phyloP scores from a whole-genome alignment of 1,140 invertebrate species.

The Drosophila navojoa region DNA sequence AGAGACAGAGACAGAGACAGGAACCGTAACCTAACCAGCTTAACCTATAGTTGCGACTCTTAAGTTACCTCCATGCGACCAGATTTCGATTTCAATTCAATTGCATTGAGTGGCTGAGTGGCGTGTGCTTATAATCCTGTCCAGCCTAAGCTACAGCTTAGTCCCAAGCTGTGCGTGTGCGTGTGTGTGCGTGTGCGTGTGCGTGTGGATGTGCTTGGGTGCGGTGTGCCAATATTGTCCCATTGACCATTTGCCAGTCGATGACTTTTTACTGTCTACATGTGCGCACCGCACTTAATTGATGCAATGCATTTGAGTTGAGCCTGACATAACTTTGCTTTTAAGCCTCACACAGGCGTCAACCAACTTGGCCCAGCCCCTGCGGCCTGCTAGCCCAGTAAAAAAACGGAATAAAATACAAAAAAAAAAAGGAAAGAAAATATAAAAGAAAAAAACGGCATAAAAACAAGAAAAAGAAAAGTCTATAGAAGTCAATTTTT shows the following conservation, averaged over 20 bases:
- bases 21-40: conserved; percentile 3
- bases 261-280: conserved; percentile 55
- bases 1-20: not conserved
- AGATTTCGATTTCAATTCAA: conserved; percentile 53
- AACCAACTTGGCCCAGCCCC: conserved; percentile 5
- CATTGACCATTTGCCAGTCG: conserved; percentile 46
- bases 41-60: conserved; percentile 44
- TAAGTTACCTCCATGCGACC: conserved; percentile 25
- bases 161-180: not conserved
- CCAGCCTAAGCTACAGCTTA: conserved; percentile 37
- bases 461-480: conserved; percentile 3
- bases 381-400: not conserved
- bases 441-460: not conserved
- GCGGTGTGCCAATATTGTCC: conserved; percentile 11
- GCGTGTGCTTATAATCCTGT: conserved; percentile 45
- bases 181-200: not conserved
- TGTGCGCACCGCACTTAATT: conserved; percentile 51
- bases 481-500: not conserved
- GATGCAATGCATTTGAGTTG: conserved; percentile 55
- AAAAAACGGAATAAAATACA: conserved; percentile 7
- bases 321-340: conserved; percentile 60
- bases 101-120: conserved; percentile 43
- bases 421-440: not conserved
- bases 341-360: conserved; percentile 40
- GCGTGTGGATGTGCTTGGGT: not conserved